Percentiles rank a stretch among this genome's conserved stretches.
Evolutionary conservation across 1,140 invertebrate species (phyloP).

Genomic region (Platorchestia sp.): DNA sequence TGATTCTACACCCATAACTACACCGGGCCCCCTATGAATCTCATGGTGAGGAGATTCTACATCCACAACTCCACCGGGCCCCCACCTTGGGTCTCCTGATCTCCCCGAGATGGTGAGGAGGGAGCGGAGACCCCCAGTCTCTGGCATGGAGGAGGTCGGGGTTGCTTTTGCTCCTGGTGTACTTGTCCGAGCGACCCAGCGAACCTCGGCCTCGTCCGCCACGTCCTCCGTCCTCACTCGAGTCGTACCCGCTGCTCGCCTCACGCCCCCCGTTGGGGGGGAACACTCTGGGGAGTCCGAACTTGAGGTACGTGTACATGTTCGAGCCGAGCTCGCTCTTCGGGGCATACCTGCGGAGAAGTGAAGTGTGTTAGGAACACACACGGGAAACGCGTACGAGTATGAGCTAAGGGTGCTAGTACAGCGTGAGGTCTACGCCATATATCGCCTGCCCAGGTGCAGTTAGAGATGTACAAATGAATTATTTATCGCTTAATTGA

Average conservation of each 20-base stretch:
- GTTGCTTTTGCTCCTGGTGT: conserved; percentile 65
- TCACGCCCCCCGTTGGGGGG: conserved; percentile 82
- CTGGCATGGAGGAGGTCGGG: conserved; percentile 65
- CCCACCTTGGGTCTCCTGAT: conserved; percentile 60
- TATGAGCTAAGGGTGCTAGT: too few species aligned
- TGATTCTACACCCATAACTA: too few species aligned
- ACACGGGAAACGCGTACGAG: too few species aligned
- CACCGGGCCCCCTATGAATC: too few species aligned
- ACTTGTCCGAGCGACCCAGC: conserved; percentile 58
- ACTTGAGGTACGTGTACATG: conserved; percentile 93
- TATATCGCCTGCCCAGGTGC: too few species aligned
- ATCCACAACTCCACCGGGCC: background rate
- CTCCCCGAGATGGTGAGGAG: conserved; percentile 40
- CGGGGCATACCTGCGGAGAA: conserved; percentile 70
- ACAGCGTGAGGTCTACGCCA: too few species aligned
- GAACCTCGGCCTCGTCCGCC: conserved; percentile 46
- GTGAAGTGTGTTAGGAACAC: background rate
- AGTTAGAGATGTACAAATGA: too few species aligned
- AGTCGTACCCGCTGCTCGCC: conserved; percentile 90
- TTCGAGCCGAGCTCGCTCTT: conserved; percentile 87
- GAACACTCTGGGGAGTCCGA: conserved; percentile 90
- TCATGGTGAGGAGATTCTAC: too few species aligned
- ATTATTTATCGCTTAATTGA: too few species aligned
- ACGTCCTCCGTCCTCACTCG: conserved; percentile 76
- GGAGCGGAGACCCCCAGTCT: conserved; percentile 58